Conservation (phyloP, 2,888 invertebrate species). For the Lypha dubia region DNA sequence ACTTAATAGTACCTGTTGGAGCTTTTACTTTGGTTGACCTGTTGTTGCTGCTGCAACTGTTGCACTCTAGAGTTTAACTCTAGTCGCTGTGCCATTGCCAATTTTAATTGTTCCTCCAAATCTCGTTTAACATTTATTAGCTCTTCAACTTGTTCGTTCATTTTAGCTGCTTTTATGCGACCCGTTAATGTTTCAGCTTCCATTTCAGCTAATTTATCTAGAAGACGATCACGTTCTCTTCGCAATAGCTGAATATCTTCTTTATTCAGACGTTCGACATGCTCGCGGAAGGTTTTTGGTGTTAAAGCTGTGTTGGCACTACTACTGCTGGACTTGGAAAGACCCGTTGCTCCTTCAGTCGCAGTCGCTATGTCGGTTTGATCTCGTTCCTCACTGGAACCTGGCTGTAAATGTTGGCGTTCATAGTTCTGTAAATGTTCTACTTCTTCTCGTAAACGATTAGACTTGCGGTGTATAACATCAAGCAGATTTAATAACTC, state of each 20-base stretch:
- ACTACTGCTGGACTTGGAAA: conserved; percentile 73
- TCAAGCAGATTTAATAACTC: conserved; percentile 94
- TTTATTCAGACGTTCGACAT: conserved; percentile 81
- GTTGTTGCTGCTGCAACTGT: conserved; percentile 83
- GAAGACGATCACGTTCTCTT: conserved; percentile 89
- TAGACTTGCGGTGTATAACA: conserved; percentile 92
- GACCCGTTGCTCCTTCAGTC: conserved; percentile 65
- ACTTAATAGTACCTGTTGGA: conserved; percentile 79
- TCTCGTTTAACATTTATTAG: conserved; percentile 85
- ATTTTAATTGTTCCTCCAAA: conserved; percentile 86
- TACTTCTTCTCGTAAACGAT: conserved; percentile 88
- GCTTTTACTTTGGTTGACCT: conserved; percentile 79
- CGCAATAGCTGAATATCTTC: conserved; percentile 87
- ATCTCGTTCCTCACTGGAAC: conserved; percentile 54
- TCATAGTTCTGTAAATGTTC: conserved; percentile 86
- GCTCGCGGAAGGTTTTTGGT: conserved; percentile 80
- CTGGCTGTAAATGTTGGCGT: conserved; percentile 76
- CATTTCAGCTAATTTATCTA: conserved; percentile 90
- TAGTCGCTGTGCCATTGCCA: conserved; percentile 85
- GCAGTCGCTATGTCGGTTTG: conserved; percentile 54
- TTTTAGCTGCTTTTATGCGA: conserved; percentile 86
- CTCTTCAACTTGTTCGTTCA: conserved; percentile 87
- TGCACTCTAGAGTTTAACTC: conserved; percentile 86
- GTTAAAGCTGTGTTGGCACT: conserved; percentile 77
- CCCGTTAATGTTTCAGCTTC: conserved; percentile 90